These are phyloP conservation scores for Campoplex nolae DNA, from an alignment of 2,888 invertebrate genomes.

Conservation along the genomic window DNA sequence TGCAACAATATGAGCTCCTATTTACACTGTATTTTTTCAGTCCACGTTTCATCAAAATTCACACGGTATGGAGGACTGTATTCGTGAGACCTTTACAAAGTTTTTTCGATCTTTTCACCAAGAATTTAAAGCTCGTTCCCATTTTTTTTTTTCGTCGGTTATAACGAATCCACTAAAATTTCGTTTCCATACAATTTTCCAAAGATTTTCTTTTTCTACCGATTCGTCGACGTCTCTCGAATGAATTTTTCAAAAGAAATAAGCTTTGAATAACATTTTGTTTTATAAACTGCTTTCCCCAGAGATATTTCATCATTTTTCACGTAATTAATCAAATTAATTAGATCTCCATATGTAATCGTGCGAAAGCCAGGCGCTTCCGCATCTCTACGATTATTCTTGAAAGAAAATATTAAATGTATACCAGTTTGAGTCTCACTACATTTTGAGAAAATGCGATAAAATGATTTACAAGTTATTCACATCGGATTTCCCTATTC, in stretches of 20 bases:
- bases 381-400: background rate
- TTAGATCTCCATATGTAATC: background rate
- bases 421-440: background rate
- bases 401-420: background rate
- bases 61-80: conserved; percentile 1
- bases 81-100: background rate
- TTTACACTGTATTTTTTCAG: conserved; percentile 33
- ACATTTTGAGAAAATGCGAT: background rate
- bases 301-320: background rate
- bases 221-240: background rate
- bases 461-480: background rate
- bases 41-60: conserved; percentile 12
- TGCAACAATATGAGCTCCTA: background rate
- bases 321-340: background rate
- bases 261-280: background rate
- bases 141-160: background rate
- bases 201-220: background rate
- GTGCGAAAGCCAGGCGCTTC: background rate
- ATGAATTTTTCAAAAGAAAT: background rate
- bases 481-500: background rate
- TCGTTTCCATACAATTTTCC: background rate
- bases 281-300: background rate
- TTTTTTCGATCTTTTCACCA: background rate
- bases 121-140: background rate
- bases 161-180: background rate